A percentile compares a stretch with the other conserved stretches of the same genome.
These are phyloP conservation scores for Heliconius melpomene DNA, from an alignment of 1,140 invertebrate genomes.

Conservation along the genomic window DNA sequence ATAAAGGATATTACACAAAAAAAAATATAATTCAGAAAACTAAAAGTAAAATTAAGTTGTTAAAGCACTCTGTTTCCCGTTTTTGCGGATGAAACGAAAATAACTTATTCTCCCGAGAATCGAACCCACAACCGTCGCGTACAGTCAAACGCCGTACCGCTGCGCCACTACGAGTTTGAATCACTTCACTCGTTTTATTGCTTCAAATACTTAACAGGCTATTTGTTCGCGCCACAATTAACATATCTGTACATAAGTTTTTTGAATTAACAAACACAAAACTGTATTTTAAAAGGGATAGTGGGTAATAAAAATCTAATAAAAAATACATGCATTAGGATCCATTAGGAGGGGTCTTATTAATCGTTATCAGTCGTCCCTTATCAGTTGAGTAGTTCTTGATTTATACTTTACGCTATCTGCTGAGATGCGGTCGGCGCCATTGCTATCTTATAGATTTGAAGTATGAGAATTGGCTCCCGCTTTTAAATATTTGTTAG, in stretches of 20 bases:
- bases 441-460: slow-evolving; percentile 47
- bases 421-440: slow-evolving; percentile 41
- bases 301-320: slow-evolving; percentile 35
- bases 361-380: slow-evolving; percentile 34
- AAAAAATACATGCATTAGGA: slow-evolving; percentile 38
- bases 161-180: not conserved
- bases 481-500: slow-evolving; percentile 20
- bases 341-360: slow-evolving; percentile 40
- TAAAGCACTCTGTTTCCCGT: no score
- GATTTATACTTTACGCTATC: slow-evolving; percentile 43
- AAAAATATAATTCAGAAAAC: no score
- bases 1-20: no score
- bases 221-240: slow-evolving; percentile 12
- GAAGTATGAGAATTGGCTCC: slow-evolving; percentile 41
- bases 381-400: slow-evolving; percentile 45
- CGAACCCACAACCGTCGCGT: not conserved
- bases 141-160: not conserved
- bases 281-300: slow-evolving; percentile 27
- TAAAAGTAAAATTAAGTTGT: no score
- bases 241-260: slow-evolving; percentile 11
- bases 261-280: slow-evolving; percentile 12
- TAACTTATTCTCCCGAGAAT: no score
- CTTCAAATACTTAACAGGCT: slow-evolving; percentile 8
- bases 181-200: not conserved
- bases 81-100: no score